A percentile compares a stretch with the other conserved stretches of the same genome.
Conservation (phyloP, 2,888 invertebrate species). For the Anthoptus insignis region DNA sequence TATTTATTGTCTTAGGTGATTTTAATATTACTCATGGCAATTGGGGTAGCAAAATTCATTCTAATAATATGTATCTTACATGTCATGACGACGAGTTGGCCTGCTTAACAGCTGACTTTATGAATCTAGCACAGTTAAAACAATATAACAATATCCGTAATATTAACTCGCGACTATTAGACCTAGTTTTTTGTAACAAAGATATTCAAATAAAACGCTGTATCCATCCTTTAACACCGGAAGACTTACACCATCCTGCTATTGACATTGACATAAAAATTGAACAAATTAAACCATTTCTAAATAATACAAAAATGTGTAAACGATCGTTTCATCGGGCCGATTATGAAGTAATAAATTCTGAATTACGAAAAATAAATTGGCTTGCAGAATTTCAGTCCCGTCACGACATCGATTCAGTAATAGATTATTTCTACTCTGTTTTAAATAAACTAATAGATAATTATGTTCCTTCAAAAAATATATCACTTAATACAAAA, state of each 20-base stretch:
- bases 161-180: not conserved
- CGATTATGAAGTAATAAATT: not conserved
- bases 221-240: not conserved
- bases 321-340: not conserved
- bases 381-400: slow-evolving; percentile 1
- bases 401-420: not conserved
- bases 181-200: not conserved
- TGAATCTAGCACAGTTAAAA: not conserved
- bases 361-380: not conserved
- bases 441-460: not conserved
- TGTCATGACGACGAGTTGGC: not conserved
- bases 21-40: not conserved
- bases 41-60: too few species aligned
- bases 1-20: not conserved
- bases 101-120: not conserved
- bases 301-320: not conserved
- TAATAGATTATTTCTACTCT: not conserved
- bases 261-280: not conserved
- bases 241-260: not conserved
- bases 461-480: not conserved
- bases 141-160: not conserved
- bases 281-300: not conserved
- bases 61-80: not conserved
- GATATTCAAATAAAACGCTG: not conserved
- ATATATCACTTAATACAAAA: not conserved